Evolutionary conservation across 2,888 invertebrate species (phyloP).

Genomic region (Parascotia fuliginaria): DNA sequence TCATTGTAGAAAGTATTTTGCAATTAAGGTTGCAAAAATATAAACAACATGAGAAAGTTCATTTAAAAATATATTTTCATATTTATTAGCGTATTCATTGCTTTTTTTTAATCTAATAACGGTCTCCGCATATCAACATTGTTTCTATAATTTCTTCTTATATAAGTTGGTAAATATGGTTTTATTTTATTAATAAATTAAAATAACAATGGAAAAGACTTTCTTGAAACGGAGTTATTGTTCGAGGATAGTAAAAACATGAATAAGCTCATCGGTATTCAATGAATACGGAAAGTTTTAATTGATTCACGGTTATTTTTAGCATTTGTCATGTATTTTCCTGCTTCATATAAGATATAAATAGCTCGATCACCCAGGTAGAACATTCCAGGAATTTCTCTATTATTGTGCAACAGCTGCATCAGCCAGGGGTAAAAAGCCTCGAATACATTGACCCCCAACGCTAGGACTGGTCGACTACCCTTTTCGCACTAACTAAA

Average conservation of each 20-base stretch:
- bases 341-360: constrained; percentile 41
- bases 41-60: constrained; percentile 26
- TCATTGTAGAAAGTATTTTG: constrained; percentile 23
- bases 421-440: constrained; percentile 70
- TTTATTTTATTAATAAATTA: not conserved
- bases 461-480: constrained; percentile 68
- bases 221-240: constrained; percentile 19
- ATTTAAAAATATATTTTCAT: constrained; percentile 10
- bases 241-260: constrained; percentile 11
- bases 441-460: constrained; percentile 77
- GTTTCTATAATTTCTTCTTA: too few relatives aligned
- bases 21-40: constrained; percentile 20
- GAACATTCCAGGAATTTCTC: constrained; percentile 71
- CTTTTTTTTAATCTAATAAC: not conserved
- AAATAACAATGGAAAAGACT: constrained; percentile 8
- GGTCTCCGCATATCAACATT: not conserved
- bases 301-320: constrained; percentile 39
- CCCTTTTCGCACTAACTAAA: constrained; percentile 77
- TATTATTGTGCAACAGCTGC: constrained; percentile 83
- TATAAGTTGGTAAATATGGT: not conserved
- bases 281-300: constrained; percentile 31
- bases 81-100: not conserved
- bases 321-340: constrained; percentile 31
- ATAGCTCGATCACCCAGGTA: constrained; percentile 57
- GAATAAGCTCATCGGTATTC: constrained; percentile 32